Conservation (phyloP, 2,888 invertebrate genomes). For the Endomychus coccineus region DNA sequence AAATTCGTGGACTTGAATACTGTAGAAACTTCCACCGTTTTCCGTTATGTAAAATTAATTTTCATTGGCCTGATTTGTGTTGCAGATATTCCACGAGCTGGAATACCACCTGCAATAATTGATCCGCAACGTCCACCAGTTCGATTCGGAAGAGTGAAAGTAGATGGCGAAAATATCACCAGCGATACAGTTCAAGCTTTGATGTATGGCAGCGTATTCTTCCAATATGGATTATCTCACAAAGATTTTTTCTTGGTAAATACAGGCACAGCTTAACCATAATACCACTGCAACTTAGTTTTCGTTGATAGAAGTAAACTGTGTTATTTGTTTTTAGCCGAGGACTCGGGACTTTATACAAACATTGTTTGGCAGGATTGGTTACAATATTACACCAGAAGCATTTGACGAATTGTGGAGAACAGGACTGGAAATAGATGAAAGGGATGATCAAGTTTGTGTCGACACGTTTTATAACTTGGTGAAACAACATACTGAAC, state of each 20-base stretch:
- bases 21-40: too few species aligned
- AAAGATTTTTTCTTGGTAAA: conserved; percentile 12
- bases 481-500: conserved; percentile 21
- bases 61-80: too few species aligned
- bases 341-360: conserved; percentile 36
- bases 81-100: too few species aligned
- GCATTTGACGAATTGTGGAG: conserved; percentile 48
- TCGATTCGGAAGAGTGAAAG: too few species aligned
- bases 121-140: too few species aligned
- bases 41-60: too few species aligned
- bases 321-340: conserved; percentile 37
- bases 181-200: conserved; percentile 12
- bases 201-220: conserved; percentile 8
- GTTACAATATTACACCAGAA: conserved; percentile 47
- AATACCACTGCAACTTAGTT: too few species aligned
- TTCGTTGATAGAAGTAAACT: too few species aligned
- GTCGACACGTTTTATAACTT: conserved; percentile 47
- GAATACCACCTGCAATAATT: too few species aligned
- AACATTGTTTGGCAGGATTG: conserved; percentile 48
- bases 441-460: conserved; percentile 49
- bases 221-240: conserved; percentile 15
- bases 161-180: conserved; percentile 7
- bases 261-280: too few species aligned
- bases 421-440: conserved; percentile 46
- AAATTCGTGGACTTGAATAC: too few species aligned